These are phyloP conservation scores for Ictalurus punctatus DNA, from an alignment of 2,113 vertebrate species.

Conservation along the genomic window DNA sequence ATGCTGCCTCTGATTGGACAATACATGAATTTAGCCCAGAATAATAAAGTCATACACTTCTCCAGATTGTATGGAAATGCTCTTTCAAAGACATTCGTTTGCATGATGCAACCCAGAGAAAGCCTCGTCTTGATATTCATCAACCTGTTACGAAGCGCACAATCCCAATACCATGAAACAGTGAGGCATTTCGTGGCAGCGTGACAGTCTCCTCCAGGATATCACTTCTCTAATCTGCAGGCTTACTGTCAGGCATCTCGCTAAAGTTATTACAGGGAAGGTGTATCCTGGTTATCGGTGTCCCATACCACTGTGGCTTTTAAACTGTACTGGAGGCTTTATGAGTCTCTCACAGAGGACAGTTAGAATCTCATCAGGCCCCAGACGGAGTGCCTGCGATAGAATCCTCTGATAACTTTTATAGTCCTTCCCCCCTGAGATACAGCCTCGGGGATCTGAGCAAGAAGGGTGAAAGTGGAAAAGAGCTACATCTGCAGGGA, in stretches of 20 bases:
- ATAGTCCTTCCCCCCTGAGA: slow-evolving; percentile 45
- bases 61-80: slow-evolving; percentile 27
- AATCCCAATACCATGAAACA: not conserved
- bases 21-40: slow-evolving; percentile 10
- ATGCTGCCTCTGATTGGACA: slow-evolving; percentile 23
- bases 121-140: slow-evolving; percentile 14
- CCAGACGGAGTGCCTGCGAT: slow-evolving; percentile 55
- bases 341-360: slow-evolving; percentile 53
- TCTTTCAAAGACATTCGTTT: not conserved
- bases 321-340: slow-evolving; percentile 52
- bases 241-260: slow-evolving; percentile 33
- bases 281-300: slow-evolving; percentile 46
- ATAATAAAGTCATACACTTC: slow-evolving; percentile 25
- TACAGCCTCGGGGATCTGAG: slow-evolving; percentile 29
- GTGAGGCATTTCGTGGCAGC: not conserved
- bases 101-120: slow-evolving; percentile 33
- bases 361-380: slow-evolving; percentile 59
- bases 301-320: slow-evolving; percentile 39
- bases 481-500: not conserved
- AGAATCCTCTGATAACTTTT: slow-evolving; percentile 59
- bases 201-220: slow-evolving; percentile 23
- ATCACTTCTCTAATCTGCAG: slow-evolving; percentile 40
- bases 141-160: slow-evolving; percentile 20
- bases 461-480: not conserved
- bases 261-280: slow-evolving; percentile 44